Conservation (phyloP, 2,797 vertebrate genomes). For the Phataginus tetradactyla region DNA sequence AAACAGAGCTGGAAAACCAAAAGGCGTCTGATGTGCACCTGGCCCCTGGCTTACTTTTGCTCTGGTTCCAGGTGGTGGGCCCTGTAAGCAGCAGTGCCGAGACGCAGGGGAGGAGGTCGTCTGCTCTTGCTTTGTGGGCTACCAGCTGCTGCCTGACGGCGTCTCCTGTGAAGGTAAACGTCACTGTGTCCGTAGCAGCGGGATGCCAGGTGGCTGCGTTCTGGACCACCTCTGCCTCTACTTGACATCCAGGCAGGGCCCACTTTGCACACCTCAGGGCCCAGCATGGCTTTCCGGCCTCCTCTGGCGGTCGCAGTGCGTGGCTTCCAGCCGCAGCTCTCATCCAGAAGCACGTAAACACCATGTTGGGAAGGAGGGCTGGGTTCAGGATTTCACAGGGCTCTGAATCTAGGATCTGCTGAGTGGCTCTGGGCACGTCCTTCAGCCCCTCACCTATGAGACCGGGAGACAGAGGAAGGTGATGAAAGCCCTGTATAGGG, state of each 20-base stretch:
- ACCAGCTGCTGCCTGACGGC: conserved; percentile 93
- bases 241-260: neutral
- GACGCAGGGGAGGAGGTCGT: conserved; percentile 88
- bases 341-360: neutral
- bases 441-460: neutral
- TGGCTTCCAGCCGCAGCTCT: neutral
- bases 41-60: accelerated
- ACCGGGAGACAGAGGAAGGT: neutral
- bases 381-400: neutral
- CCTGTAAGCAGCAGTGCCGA: conserved; percentile 92
- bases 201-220: neutral
- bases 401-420: neutral
- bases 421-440: neutral
- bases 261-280: accelerated
- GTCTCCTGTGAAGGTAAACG: conserved; percentile 93
- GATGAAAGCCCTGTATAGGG: accelerated
- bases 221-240: accelerated
- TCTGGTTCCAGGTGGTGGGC: conserved; percentile 88
- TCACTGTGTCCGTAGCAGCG: accelerated
- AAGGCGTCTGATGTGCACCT: accelerated
- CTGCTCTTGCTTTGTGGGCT: conserved; percentile 93
- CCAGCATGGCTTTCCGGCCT: neutral
- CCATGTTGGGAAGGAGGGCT: accelerated
- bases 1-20: accelerated
- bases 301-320: accelerated